phyloP scores from a whole-genome alignment of 2,113 vertebrate genomes.

The Marcusenius ussheri region DNA sequence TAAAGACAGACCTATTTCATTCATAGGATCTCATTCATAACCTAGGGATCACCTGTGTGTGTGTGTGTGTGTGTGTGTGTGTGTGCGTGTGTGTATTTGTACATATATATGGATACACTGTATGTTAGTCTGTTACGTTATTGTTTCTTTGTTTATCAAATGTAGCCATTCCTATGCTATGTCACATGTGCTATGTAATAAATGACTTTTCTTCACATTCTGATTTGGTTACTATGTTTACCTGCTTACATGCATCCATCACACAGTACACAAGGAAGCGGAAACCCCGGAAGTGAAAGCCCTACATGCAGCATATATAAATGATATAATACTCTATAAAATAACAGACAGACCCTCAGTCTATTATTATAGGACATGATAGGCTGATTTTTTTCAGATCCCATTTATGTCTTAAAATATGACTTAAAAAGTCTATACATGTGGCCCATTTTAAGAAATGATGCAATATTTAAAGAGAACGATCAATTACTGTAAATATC shows the following conservation, averaged over 20 bases:
- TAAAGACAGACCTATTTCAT: neutral
- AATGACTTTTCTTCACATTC: neutral
- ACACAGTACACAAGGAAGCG: neutral
- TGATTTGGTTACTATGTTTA: neutral
- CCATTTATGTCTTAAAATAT: neutral
- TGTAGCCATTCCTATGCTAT: constrained; percentile 4
- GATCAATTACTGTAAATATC: neutral
- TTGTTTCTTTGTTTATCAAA: neutral
- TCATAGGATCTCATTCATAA: neutral
- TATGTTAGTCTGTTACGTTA: neutral
- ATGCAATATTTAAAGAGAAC: neutral
- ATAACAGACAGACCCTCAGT: neutral
- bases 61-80: neutral
- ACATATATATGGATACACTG: neutral
- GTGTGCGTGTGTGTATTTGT: neutral
- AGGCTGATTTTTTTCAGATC: neutral
- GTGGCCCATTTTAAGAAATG: neutral
- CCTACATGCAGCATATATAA: neutral
- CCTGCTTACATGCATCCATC: neutral
- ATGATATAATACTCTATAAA: neutral
- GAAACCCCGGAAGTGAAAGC: no score
- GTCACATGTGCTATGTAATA: neutral
- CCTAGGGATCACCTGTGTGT: neutral
- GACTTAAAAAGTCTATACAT: neutral
- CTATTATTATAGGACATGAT: neutral